Percentiles rank a stretch among this genome's conserved stretches.
phyloP scores from a whole-genome alignment of 1,140 invertebrate genomes.

The Mizuhopecten yessoensis region DNA sequence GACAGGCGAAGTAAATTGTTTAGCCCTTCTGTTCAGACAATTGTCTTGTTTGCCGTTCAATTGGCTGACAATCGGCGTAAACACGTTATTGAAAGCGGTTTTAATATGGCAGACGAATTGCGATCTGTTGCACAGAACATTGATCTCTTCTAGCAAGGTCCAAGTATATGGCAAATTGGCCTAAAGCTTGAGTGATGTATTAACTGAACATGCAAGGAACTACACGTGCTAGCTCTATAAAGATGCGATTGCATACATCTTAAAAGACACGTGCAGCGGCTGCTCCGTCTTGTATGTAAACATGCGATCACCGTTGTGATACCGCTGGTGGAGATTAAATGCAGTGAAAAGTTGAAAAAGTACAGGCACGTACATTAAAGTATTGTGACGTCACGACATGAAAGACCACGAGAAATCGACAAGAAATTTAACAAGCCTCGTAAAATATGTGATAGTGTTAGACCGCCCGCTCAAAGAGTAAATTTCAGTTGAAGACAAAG shows the following conservation, averaged over 20 bases:
- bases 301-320: background rate
- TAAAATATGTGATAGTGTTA: background rate
- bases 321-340: background rate
- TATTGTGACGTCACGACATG: conserved; percentile 11
- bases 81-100: background rate
- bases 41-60: conserved; percentile 25
- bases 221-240: conserved; percentile 31
- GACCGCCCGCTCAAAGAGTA: background rate
- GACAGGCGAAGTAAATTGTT: conserved; percentile 10
- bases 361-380: conserved; percentile 33
- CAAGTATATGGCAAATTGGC: conserved; percentile 4
- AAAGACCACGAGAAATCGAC: conserved; percentile 1
- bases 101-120: background rate
- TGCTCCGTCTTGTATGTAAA: background rate
- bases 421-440: conserved; percentile 24
- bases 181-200: conserved; percentile 38
- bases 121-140: background rate
- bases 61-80: conserved; percentile 23
- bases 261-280: conserved; percentile 36
- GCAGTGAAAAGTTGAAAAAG: conserved; percentile 38
- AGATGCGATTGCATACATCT: conserved; percentile 29
- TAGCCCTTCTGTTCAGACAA: conserved; percentile 26
- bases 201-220: background rate
- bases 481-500: background rate
- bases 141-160: background rate